Base-by-base conservation (phyloP, 2,888 invertebrate genomes). In the Agriopis leucophaearia region DNA sequence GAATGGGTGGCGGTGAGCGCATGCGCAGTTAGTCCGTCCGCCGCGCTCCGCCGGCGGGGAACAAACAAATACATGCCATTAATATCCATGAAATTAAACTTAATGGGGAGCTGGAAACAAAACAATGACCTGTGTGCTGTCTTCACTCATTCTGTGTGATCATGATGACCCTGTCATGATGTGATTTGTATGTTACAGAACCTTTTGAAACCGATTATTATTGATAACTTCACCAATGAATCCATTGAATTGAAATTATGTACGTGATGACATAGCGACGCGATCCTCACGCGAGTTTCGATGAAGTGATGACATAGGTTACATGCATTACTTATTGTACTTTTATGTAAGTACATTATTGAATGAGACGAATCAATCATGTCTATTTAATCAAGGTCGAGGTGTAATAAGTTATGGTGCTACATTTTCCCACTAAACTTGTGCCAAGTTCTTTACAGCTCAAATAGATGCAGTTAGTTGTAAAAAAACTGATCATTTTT, bases 61-160 rank as follows among this genome's bases (percentile, higher is more conserved):
- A 86, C 84, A 77, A 88, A 90, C 85, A 89, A 87, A 89, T 78
- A 91, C 93, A 94, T 94, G 92, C 93, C 88, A 89, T 92, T 93
- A 90, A 89, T 88, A 85, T 80, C 69, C 76, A 73, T 66, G 68
- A 66, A 68, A 62, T 13, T 59, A 66, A 69, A 67, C 64, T 18
- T 68, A 73, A 66, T 38, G 67, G 64, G 69, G 65, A 70, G 61
- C 70, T 71, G 68, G 60, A 66, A 69, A 74, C 42, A 61, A 63
- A 58, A 64, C 62, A 55, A 45, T 68, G 54, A 65, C 40, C 50
- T 50, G 45, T 83, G 92, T 91, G 93, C 78, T 84, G 88, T 92
- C 93, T 92, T 93, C 93, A 93, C 93, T 93, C 93, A 93, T 92
- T 84, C 71, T 44, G 8, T 40, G 50, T 40, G 50, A 15, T 47